Base-by-base conservation (phyloP, 2,888 invertebrate genomes). In the Bruchidius siliquastri region DNA sequence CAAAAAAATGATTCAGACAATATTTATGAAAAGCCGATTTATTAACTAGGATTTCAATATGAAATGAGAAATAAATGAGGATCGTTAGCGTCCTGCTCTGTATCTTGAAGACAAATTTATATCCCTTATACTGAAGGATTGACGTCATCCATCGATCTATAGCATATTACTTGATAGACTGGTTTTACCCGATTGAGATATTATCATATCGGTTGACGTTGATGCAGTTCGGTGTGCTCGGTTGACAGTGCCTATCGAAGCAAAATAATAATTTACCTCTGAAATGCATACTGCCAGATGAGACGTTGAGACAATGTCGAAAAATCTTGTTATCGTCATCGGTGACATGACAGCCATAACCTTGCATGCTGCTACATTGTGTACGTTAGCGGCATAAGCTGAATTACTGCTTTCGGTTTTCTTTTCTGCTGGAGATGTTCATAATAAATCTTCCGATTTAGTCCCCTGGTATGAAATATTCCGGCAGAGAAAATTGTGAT, bases 171-270 rank as follows among this genome's bases (percentile, higher is more conserved):
- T 74, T 74, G 79, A 80, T 78, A 74, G 79, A 81, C 81, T 81
- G 81, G 81, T 81, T 81, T 79, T 77, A 77, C 77, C 75, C 74
- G 80, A 81, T 81, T 80, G 80, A 81, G 81, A 81, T 81, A 80
- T 81, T 81, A 81, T 81, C 80, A 78, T 79, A 78, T 77, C 74
- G 75, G 71, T 78, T 78, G 80, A 80, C 79, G 78, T 79, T 79
- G 80, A 80, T 80, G 76, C 79, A 77, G 76, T 78, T 70, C 73
- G 69, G 10, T 49, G 49, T 49, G 67, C 74, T 67, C 72, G 76
- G 74, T 75, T 78, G 79, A 79, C 78, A 77, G 77, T 72, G 71
- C 68, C 75, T 76, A 76, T 75, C 76, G 74, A 76, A 74, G 71
- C 73, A 75, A 76, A 76, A 77, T 76, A 75, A 75, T 76, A 70